Evolutionary conservation across 2,888 invertebrate species (phyloP), one percentile per base, ranked within the genome.

Genomic region (Cetonia aurata): DNA sequence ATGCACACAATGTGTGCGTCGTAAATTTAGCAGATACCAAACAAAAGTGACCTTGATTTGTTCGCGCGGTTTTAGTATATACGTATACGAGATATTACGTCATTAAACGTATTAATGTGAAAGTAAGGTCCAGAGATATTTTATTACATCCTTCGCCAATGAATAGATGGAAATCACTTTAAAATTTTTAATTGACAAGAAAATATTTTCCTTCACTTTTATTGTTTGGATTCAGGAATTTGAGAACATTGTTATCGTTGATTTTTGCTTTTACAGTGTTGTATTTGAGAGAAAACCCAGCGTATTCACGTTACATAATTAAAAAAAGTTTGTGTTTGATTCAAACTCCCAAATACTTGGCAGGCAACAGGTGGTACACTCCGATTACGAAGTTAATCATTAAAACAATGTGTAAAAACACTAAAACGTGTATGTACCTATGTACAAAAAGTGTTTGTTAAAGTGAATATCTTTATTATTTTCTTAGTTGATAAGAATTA

Each of bases 21-120:
- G 44, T 13, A 44, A 44, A 44, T 33, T 56, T 37, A 1, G 48
- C 46, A 46, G 25, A 25, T 60, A 60, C 60, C 12, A 60, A 60
- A 60, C 60, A 60, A 46, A 60, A 60, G 31, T 60, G 44, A 46
- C 60, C 60, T 60, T 60, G 60, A 31, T 25, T n/a, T 13, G 31
- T 60, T 60, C 48, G 12, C 46, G 60, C 13, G 46, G 46, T 48
- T 60, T 60, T 25, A 25, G 4, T 25, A 25, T 4, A 4, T 25
- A 25, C 57, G 31, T 15, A 10, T 60, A 46, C 31, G 31, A 19
- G 19, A 42, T 25, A 46, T 60, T 48, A 60, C 60, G 60, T 60
- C 60, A 60, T 4, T 15, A n/a, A 50, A n/a, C n/a, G n/a, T n/a
- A n/a, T n/a, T n/a, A n/a, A 19, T 19, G 60, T 60, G 60, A 60